Conservation (phyloP, 2,797 vertebrate species). For the Scleropages formosus region DNA sequence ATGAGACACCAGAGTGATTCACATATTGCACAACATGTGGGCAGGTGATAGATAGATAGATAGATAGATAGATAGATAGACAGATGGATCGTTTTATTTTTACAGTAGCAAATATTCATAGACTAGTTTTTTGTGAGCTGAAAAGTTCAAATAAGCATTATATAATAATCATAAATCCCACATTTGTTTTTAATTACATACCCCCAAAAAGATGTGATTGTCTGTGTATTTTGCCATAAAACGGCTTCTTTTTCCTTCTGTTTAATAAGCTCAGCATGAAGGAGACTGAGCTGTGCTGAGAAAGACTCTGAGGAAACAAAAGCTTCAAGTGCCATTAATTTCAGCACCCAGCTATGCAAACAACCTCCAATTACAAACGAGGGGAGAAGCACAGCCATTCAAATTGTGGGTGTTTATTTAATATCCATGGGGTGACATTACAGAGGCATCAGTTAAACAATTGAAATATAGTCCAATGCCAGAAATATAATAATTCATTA, state of each 20-base stretch:
- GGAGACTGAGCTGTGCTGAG: background rate
- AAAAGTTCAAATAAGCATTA: too few relatives aligned
- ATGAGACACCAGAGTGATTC: constrained; percentile 1
- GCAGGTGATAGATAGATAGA: background rate
- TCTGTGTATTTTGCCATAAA: background rate
- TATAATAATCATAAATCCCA: too few relatives aligned
- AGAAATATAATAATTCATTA: constrained; percentile 5
- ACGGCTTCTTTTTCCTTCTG: too few relatives aligned
- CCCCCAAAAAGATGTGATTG: constrained; percentile 1
- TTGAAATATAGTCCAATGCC: background rate
- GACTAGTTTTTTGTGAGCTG: too few relatives aligned
- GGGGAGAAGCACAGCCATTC: background rate
- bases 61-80: too few relatives aligned
- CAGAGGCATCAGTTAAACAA: constrained; percentile 3
- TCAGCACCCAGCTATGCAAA: constrained; percentile 13
- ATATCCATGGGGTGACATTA: background rate
- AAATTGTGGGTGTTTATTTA: constrained; percentile 15
- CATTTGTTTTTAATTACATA: background rate
- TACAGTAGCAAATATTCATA: background rate
- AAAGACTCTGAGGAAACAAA: background rate
- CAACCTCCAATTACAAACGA: too few relatives aligned
- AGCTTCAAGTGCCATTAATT: constrained; percentile 20
- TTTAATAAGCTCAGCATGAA: background rate
- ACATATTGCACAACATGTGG: constrained; percentile 2
- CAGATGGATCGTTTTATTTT: too few relatives aligned